Percentiles rank a stretch among this genome's conserved stretches.
These are phyloP conservation scores for Isaurus tuberculatus DNA, from an alignment of 92 coral and sea anemone species.

Conservation along the genomic window DNA sequence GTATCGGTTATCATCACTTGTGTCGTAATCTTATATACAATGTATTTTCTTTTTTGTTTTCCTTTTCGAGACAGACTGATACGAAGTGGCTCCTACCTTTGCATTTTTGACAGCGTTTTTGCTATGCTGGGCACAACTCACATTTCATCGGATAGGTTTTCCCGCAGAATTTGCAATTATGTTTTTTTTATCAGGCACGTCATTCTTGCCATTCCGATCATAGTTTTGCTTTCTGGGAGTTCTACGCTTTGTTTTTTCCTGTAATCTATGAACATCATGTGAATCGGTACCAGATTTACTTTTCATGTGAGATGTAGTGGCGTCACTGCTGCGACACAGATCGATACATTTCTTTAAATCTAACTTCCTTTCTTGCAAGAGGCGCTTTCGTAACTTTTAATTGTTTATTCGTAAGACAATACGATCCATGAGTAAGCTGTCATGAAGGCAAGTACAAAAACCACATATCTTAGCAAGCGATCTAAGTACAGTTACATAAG, in stretches of 20 bases:
- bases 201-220: no score
- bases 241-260: slow-evolving; percentile 41
- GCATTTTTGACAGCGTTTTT: no score
- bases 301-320: slow-evolving; percentile 57
- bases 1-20: slow-evolving; percentile 34
- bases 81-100: slow-evolving; percentile 47
- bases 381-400: no score
- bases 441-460: no score
- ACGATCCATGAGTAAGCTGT: no score
- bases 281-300: slow-evolving; percentile 54
- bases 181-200: no score
- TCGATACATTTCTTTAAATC: slow-evolving; percentile 61
- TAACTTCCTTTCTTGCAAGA: slow-evolving; percentile 57
- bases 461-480: slow-evolving; percentile 55
- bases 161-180: no score
- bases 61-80: slow-evolving; percentile 49
- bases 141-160: no score
- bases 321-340: slow-evolving; percentile 59
- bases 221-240: no score
- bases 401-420: slow-evolving; percentile 46
- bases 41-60: slow-evolving; percentile 4
- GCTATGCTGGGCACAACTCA: slow-evolving; percentile 67
- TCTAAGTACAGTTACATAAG: no score
- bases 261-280: slow-evolving; percentile 53
- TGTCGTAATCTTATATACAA: slow-evolving; percentile 8